Evolutionary conservation across 2,113 vertebrate genomes (phyloP), one percentile per base, ranked within the genome.

Genomic region (Apus apus): DNA sequence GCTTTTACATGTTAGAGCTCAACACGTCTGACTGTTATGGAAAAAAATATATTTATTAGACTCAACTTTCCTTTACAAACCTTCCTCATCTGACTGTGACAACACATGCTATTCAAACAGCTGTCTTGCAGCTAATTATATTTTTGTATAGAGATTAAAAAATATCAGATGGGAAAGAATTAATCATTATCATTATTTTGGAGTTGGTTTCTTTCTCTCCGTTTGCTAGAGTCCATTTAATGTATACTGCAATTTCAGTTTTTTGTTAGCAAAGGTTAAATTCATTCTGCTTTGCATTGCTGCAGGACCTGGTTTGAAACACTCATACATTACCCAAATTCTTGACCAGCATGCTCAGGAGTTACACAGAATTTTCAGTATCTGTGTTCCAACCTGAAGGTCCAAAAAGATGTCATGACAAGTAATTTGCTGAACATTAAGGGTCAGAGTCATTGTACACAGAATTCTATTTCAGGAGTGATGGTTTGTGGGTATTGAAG

Each of bases 11-110:
- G 62, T 81, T 93, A 83, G 46, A 94, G 34, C 89, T 93, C 96
- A 94, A 67, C 62, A 43, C 46, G 87, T 90, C 94, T 20, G 45
- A 95, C 36, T 87, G 71, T 93, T 95, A 95, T 58, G 74, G 58
- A 93, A 95, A 95, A 94, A 90, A 85, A 80, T 46, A 90, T 45
- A 87, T 91, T 93, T 83, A 94, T 96, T 93, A 76, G 71, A 46
- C 30, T 36, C n/a, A 93, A 93, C 87, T 90, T 93, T 89, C 40
- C 66, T 68, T 75, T 68, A 71, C 65, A 89, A 87, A 73, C 50
- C 81, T 79, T 94, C 54, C 30, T 93, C 30, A 54, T 94, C 58
- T 85, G 71, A 54, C 60, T 91, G 58, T 73, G 73, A 61, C 45
- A 87, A 68, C 14, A 61, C 4, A 5, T 57, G 23, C 32, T 82